A percentile compares a stretch with the other conserved stretches of the same genome.
Conservation (phyloP, 1,140 invertebrate genomes). For the Scaptomyza graminum region DNA sequence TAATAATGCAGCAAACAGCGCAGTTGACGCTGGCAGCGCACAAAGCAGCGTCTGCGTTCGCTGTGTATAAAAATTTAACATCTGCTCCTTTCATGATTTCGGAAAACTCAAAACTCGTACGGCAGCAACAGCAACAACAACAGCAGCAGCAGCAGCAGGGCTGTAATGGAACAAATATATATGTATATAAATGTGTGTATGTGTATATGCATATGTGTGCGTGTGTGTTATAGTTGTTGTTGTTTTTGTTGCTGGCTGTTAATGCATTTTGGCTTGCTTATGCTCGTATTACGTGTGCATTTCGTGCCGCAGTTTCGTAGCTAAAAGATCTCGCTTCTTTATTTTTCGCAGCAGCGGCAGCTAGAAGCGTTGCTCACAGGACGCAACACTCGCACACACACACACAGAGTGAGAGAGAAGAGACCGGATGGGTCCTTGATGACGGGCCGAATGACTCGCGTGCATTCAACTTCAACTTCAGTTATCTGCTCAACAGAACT, state of each 20-base stretch:
- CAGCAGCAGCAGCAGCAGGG: conserved; percentile 49
- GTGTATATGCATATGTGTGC: conserved; percentile 2
- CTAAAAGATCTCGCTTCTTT: conserved; percentile 39
- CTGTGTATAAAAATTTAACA: conserved; percentile 83
- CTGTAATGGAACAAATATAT: conserved; percentile 73
- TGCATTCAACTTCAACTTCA: conserved; percentile 64
- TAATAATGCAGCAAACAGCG: conserved; percentile 61
- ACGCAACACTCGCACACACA: conserved; percentile 16
- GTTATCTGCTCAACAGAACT: conserved; percentile 31
- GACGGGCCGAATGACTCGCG: conserved; percentile 39
- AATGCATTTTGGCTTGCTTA: conserved; percentile 80
- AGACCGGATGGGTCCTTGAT: conserved; percentile 54
- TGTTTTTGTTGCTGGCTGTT: conserved; percentile 58
- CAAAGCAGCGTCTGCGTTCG: conserved; percentile 12
- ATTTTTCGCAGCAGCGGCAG: not conserved
- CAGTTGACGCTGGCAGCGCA: conserved; percentile 20
- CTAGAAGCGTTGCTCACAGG: conserved; percentile 27
- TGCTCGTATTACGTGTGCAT: conserved; percentile 75
- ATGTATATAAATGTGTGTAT: conserved; percentile 36
- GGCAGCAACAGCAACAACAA: conserved; percentile 46
- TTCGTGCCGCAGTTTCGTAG: conserved; percentile 58
- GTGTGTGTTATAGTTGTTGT: conserved; percentile 10
- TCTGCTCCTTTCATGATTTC: conserved; percentile 83
- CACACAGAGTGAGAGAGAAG: conserved; percentile 6
- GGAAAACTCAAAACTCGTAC: conserved; percentile 82